phyloP scores from a whole-genome alignment of 2,797 vertebrate genomes.

The Fundulus diaphanus region DNA sequence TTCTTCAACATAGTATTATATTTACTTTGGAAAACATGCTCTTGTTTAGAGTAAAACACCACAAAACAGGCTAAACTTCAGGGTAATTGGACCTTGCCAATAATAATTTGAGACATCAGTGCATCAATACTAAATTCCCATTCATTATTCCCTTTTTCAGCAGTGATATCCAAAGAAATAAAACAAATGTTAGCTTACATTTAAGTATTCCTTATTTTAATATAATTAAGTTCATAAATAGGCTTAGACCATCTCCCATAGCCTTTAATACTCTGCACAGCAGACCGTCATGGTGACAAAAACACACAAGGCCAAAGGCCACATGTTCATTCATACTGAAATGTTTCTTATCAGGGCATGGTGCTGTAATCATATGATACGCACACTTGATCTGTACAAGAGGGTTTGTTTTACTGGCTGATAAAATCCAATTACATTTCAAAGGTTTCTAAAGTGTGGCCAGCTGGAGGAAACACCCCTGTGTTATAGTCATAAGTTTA shows the following conservation, averaged over 20 bases:
- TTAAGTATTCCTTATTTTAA: neutral
- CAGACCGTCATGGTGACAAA: constrained; percentile 30
- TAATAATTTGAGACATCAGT: neutral
- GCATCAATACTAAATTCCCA: neutral
- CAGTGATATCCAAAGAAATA: neutral
- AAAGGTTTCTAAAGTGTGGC: constrained; percentile 67
- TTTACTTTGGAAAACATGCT: neutral
- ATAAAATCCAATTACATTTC: constrained; percentile 79
- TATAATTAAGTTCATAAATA: neutral
- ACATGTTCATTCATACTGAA: constrained; percentile 59
- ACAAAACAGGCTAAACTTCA: neutral
- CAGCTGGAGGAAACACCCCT: constrained; percentile 57
- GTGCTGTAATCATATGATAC: constrained; percentile 67
- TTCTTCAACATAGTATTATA: neutral
- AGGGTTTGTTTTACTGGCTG: constrained; percentile 64
- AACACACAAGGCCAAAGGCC: constrained; percentile 50
- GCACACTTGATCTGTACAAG: constrained; percentile 57
- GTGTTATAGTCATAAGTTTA: constrained; percentile 29
- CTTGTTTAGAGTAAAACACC: neutral
- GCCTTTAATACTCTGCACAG: neutral
- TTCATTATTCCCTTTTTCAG: neutral
- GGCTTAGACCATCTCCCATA: neutral
- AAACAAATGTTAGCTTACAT: neutral
- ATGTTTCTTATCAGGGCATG: constrained; percentile 62
- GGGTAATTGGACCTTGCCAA: neutral